phyloP scores from a whole-genome alignment of 1,140 invertebrate species.

The Conus betulinus region DNA sequence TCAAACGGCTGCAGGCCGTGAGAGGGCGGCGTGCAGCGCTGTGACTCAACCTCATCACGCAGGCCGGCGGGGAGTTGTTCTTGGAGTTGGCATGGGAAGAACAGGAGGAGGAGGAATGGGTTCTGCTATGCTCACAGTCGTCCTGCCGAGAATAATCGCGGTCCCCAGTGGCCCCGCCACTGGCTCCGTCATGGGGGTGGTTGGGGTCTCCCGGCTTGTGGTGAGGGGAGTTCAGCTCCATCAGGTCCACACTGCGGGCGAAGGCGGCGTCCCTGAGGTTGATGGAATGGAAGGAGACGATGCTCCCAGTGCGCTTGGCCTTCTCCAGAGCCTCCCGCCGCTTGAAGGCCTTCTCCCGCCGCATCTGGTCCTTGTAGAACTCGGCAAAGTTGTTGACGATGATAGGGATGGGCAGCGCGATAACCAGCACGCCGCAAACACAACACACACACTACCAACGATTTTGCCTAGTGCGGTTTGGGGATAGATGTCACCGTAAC shows the following conservation, averaged over 20 bases:
- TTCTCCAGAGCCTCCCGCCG: slow-evolving; percentile 91
- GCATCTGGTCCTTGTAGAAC: slow-evolving; percentile 99
- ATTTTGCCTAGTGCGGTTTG: slow-evolving; percentile 72
- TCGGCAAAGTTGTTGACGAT: slow-evolving; percentile 81
- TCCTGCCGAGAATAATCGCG: slow-evolving; percentile 20
- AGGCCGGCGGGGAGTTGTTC: neutral
- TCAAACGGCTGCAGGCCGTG: neutral
- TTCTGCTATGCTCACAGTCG: slow-evolving; percentile 31
- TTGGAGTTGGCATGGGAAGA: slow-evolving; percentile 8
- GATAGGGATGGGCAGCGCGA: slow-evolving; percentile 96
- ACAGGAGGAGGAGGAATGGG: slow-evolving; percentile 13
- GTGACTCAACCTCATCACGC: slow-evolving; percentile 3
- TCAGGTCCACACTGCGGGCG: slow-evolving; percentile 98
- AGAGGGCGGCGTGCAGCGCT: neutral
- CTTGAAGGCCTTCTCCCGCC: slow-evolving; percentile 97
- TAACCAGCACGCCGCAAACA: slow-evolving; percentile 99
- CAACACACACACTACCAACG: slow-evolving; percentile 83
- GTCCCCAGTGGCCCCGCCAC: slow-evolving; percentile 30
- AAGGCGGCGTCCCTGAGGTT: slow-evolving; percentile 98
- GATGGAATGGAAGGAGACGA: slow-evolving; percentile 98
- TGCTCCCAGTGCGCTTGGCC: slow-evolving; percentile 96
- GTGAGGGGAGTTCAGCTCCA: slow-evolving; percentile 84
- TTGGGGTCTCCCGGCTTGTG: slow-evolving; percentile 37
- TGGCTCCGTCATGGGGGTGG: slow-evolving; percentile 10
- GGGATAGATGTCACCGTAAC: slow-evolving; percentile 94